phyloP scores from a whole-genome alignment of 2,113 vertebrate genomes.

The Semnornis frantzii region DNA sequence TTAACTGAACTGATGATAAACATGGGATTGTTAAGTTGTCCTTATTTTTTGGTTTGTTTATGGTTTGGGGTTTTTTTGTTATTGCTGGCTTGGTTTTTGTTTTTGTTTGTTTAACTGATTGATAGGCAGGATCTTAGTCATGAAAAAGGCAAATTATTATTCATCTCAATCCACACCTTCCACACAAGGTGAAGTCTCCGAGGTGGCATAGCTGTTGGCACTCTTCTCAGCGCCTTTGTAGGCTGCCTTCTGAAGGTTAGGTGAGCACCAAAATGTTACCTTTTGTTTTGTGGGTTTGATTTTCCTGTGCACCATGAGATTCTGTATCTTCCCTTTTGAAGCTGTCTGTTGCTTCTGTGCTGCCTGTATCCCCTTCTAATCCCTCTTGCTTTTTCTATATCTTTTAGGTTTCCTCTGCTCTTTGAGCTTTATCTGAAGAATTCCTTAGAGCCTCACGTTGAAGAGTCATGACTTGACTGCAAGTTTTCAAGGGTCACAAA shows the following conservation, averaged over 20 bases:
- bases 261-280: constrained; percentile 58
- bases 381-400: constrained; percentile 30
- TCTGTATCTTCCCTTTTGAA: constrained; percentile 28
- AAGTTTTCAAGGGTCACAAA: constrained; percentile 65
- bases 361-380: constrained; percentile 9
- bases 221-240: constrained; percentile 8
- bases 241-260: constrained; percentile 64
- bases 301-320: constrained; percentile 13
- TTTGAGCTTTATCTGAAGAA: constrained; percentile 37
- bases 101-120: background rate
- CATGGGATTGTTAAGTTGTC: background rate
- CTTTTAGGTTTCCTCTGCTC: constrained; percentile 28
- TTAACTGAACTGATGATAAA: background rate
- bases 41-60: background rate
- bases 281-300: constrained; percentile 68
- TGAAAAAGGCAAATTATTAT: constrained; percentile 51
- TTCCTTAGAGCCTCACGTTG: constrained; percentile 65
- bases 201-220: constrained; percentile 3
- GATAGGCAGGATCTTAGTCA: background rate
- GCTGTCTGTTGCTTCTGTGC: constrained; percentile 20
- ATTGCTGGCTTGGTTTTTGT: background rate
- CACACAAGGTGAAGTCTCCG: constrained; percentile 38
- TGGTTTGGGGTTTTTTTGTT: background rate
- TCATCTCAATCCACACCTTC: constrained; percentile 50
- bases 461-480: constrained; percentile 51